Evolutionary conservation across 2,113 vertebrate species (phyloP).

Genomic region (Nesospiza acunhae): DNA sequence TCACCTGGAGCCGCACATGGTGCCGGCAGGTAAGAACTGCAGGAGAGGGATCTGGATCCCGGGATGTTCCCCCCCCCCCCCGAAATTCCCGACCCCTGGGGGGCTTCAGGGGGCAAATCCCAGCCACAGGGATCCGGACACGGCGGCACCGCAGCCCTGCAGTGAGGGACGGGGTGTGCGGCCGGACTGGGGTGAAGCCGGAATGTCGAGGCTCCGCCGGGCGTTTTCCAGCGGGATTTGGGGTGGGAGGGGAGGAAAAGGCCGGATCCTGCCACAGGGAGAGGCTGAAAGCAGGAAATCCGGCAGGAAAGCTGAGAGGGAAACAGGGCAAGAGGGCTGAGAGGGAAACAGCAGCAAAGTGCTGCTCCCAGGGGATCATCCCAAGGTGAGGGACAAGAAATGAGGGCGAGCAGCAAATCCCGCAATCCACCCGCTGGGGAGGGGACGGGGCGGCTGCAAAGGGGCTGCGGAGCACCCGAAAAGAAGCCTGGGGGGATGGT

Average conservation of each 20-base stretch:
- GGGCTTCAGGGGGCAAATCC: background rate
- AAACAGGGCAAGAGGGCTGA: accelerated
- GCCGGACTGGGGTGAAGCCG: accelerated
- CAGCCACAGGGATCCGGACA: accelerated
- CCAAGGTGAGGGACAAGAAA: accelerated
- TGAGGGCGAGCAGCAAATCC: background rate
- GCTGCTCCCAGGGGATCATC: background rate
- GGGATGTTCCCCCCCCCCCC: background rate
- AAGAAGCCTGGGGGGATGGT: accelerated
- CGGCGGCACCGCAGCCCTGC: accelerated
- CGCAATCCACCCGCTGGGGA: accelerated
- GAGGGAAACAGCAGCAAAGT: accelerated
- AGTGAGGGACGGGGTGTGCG: accelerated
- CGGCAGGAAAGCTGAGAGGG: background rate
- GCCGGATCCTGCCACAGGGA: background rate
- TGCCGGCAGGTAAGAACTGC: background rate
- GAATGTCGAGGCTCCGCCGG: accelerated
- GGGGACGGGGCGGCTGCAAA: background rate
- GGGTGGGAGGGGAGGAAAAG: background rate
- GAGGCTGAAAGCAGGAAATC: background rate
- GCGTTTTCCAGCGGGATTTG: background rate
- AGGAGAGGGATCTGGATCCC: background rate
- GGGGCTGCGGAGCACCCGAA: background rate
- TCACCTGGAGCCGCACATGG: background rate
- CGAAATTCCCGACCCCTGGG: accelerated